Conservation (phyloP, 2,113 vertebrate species). For the Prionailurus bengalensis region DNA sequence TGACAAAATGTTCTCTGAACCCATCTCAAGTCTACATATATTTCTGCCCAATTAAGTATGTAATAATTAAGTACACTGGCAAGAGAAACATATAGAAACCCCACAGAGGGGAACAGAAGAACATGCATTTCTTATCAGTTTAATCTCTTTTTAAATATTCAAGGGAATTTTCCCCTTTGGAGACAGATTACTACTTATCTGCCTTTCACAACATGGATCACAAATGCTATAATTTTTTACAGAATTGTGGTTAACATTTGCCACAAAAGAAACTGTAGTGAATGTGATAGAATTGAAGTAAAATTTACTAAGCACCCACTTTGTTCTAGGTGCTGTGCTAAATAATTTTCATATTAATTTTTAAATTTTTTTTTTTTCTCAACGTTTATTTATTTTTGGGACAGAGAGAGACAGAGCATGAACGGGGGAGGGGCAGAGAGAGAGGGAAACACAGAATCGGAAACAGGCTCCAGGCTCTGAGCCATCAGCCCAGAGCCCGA, state of each 20-base stretch:
- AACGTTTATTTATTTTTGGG: too few relatives aligned
- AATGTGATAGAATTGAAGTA: not conserved
- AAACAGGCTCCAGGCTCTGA: too few relatives aligned
- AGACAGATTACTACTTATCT: not conserved
- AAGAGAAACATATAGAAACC: conserved; percentile 40
- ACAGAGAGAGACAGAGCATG: too few relatives aligned
- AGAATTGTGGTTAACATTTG: not conserved
- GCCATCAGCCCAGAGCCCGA: too few relatives aligned
- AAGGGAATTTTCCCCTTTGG: not conserved
- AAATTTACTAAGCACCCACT: not conserved
- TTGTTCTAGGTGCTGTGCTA: not conserved
- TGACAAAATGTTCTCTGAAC: not conserved
- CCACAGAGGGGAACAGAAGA: not conserved
- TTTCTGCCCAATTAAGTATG: not conserved
- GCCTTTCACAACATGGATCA: not conserved
- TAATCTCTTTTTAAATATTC: not conserved
- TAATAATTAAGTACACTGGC: not conserved
- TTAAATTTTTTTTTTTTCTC: too few relatives aligned
- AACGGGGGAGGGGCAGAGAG: too few relatives aligned
- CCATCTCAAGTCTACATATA: not conserved
- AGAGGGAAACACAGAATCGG: too few relatives aligned
- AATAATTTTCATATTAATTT: not conserved
- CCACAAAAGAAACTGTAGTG: not conserved
- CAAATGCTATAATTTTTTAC: not conserved
- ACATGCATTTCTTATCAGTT: not conserved